phyloP scores from a whole-genome alignment of 2,797 vertebrate genomes.

The Gambusia yucatana region DNA sequence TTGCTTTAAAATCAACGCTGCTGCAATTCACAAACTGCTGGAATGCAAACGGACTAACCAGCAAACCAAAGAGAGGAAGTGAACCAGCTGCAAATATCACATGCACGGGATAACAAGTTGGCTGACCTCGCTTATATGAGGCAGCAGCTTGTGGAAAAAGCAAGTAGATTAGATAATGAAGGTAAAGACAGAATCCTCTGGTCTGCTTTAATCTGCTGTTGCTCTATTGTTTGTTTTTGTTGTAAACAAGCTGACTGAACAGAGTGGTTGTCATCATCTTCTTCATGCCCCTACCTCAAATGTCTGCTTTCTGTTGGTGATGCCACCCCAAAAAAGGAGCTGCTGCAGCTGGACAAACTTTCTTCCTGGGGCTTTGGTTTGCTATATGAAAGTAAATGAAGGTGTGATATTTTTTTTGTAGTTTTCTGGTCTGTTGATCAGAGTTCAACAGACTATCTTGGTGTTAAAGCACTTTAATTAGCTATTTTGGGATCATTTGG shows the following conservation, averaged over 20 bases:
- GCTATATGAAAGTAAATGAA: background rate
- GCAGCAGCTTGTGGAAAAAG: background rate
- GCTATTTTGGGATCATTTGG: background rate
- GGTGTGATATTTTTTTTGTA: background rate
- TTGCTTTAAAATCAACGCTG: background rate
- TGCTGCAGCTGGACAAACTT: background rate
- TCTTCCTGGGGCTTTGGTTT: background rate
- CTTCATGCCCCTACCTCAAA: background rate
- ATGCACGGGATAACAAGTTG: background rate
- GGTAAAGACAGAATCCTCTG: background rate
- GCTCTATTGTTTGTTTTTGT: background rate
- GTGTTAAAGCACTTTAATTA: background rate
- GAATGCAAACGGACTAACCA: background rate
- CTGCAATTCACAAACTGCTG: background rate
- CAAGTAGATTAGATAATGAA: background rate
- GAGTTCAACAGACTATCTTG: background rate
- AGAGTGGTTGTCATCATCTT: background rate
- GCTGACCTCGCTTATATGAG: background rate
- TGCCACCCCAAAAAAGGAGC: background rate
- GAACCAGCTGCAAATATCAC: background rate
- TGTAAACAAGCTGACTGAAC: background rate
- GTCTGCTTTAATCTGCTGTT: background rate
- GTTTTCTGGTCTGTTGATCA: background rate
- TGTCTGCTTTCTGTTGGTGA: background rate
- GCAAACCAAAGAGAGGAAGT: background rate